These are phyloP conservation scores for Mesoligia furuncula DNA, from an alignment of 2,888 invertebrate genomes.

Conservation along the genomic window DNA sequence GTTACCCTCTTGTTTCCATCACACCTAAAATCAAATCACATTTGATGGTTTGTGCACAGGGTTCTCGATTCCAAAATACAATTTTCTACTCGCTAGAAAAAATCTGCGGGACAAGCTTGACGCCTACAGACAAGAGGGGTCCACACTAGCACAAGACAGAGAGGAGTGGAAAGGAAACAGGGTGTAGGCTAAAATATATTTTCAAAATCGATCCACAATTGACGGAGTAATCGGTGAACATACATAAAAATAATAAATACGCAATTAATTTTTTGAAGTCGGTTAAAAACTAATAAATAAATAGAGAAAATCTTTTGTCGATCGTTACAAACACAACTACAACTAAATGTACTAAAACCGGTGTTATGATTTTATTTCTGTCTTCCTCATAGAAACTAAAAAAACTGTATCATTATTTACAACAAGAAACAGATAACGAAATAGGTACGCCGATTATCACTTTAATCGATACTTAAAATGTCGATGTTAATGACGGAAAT, in stretches of 20 bases:
- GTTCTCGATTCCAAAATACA: background rate
- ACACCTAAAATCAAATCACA: background rate
- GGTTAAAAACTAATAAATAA: too few species aligned
- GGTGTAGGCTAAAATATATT: too few species aligned
- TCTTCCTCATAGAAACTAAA: background rate
- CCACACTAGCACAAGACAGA: too few species aligned
- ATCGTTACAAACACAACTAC: background rate
- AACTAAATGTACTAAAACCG: background rate
- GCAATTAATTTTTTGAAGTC: too few species aligned
- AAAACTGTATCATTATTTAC: conserved; percentile 18
- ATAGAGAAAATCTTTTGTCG: too few species aligned
- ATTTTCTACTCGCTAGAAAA: background rate
- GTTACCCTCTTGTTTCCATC: background rate
- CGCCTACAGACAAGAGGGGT: too few species aligned
- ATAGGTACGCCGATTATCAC: conserved; percentile 20
- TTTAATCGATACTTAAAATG: conserved; percentile 15
- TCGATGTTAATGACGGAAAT: conserved; percentile 27
- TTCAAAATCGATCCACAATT: too few species aligned
- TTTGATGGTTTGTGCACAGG: background rate
- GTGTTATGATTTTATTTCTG: background rate
- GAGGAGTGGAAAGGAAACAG: too few species aligned
- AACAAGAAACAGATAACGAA: conserved; percentile 17
- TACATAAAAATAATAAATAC: too few species aligned
- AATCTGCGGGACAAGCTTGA: too few species aligned
- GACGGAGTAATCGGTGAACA: too few species aligned